Base-by-base conservation (phyloP, 2,888 invertebrate species). In the Bombyx huttoni region DNA sequence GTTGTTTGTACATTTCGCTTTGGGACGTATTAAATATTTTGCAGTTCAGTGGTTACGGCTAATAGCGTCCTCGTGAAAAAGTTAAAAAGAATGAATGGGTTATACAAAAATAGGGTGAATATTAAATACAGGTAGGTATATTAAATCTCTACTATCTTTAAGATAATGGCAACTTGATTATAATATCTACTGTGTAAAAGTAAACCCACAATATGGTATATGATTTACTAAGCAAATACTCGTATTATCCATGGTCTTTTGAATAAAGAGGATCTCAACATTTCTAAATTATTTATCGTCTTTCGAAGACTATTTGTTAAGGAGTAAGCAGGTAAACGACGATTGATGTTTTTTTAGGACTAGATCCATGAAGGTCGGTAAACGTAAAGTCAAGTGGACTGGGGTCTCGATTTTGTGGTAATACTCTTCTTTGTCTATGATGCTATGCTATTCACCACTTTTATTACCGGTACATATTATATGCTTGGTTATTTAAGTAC, bases 291-390 rank as follows among this genome's bases (percentile, higher is more conserved):
- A 47, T 51, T 51, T 51, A 34, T 46, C 47, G 50, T 34, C 50
- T 34, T 13, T 13, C 33, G 12, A 34, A 46, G 12, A 33, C 13
- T 51, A 47, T 51, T 48, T 49, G 35, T 35, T 35, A 12, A 46
- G 35, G 24, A 24, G 51, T 56, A 52, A 56, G 53, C 59, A 57
- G 60, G 61, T 61, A 64, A 64, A 68, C 61, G 64, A 56, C 55
- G 59, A 62, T 67, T 73, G 75, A 67, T 75, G 58, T 73, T 74
- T 24, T 24, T 24, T 75, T 75, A 75, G 75, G 75, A 70, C 68
- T 54, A 59, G 58, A 53, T 63, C 70, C 70, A 73, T 75, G 70
- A 69, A 67, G 64, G 61, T 68, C 53, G 64, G 64, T 59, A 68
- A 64, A 67, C 66, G 61, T 57, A 63, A 52, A 62, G 58, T 62